Conservation (phyloP, 2,113 vertebrate species). For the Coracopsis vasa region DNA sequence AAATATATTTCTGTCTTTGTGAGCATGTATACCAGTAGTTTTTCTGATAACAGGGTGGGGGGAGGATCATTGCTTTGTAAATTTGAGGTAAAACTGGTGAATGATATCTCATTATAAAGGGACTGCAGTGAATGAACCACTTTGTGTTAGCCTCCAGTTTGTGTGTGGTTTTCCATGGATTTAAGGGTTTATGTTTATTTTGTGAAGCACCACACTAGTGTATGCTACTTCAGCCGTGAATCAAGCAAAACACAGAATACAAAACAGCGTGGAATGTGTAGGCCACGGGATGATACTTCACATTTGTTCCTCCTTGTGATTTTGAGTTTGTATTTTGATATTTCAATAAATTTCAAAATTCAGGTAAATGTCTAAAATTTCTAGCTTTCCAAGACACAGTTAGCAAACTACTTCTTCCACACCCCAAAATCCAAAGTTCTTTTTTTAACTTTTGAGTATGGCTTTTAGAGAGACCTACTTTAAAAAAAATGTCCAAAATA, state of each 20-base stretch:
- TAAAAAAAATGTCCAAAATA: not conserved
- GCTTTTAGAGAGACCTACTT: not conserved
- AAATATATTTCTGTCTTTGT: not conserved
- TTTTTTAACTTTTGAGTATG: not conserved
- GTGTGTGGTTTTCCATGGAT: not conserved
- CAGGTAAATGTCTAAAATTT: not conserved
- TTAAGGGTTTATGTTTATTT: not conserved
- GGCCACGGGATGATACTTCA: not conserved
- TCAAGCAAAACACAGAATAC: not conserved
- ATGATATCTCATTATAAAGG: not conserved
- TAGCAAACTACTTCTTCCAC: not conserved
- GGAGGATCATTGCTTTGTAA: not conserved
- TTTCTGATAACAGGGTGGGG: not conserved
- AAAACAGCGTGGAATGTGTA: not conserved
- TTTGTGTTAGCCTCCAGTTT: not conserved
- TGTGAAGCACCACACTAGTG: not conserved
- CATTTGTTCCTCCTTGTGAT: not conserved
- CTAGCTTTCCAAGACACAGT: not conserved
- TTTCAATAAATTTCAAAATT: not conserved
- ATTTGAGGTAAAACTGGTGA: not conserved
- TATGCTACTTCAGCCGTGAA: not conserved
- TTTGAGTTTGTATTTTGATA: not conserved
- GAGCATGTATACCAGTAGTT: not conserved
- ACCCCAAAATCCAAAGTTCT: not conserved
- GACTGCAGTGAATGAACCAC: not conserved